These are phyloP conservation scores for Halotydeus destructor DNA, from an alignment of 1,140 invertebrate species.

Conservation along the genomic window DNA sequence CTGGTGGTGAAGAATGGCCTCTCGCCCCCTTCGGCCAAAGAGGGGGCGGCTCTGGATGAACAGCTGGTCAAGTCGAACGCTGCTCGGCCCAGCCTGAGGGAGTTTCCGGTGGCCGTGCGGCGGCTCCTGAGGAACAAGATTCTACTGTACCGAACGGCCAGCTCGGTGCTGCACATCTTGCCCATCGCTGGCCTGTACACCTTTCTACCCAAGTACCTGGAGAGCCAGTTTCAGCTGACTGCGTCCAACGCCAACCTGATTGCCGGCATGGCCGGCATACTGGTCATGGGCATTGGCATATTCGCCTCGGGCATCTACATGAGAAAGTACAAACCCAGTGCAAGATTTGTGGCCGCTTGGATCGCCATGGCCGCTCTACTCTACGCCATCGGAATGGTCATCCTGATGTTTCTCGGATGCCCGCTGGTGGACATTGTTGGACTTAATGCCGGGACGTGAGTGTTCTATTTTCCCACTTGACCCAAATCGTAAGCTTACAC, in stretches of 20 bases:
- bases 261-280: slow-evolving; percentile 66
- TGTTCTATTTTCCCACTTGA: slow-evolving; percentile 10
- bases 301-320: slow-evolving; percentile 68
- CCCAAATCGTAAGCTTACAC: too few species aligned
- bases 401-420: slow-evolving; percentile 70
- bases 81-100: slow-evolving; percentile 24
- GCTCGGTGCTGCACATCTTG: slow-evolving; percentile 64
- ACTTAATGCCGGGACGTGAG: slow-evolving; percentile 26
- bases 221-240: slow-evolving; percentile 67
- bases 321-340: slow-evolving; percentile 53
- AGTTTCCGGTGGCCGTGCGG: slow-evolving; percentile 67
- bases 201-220: slow-evolving; percentile 78
- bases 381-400: slow-evolving; percentile 65
- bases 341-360: slow-evolving; percentile 65
- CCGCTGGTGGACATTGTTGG: slow-evolving; percentile 59
- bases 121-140: slow-evolving; percentile 68
- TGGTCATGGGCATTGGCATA: slow-evolving; percentile 75
- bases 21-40: too few species aligned
- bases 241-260: slow-evolving; percentile 73
- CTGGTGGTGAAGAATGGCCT: neutral
- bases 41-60: too few species aligned
- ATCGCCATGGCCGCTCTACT: slow-evolving; percentile 64
- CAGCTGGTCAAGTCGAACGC: too few species aligned
- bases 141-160: slow-evolving; percentile 65
- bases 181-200: slow-evolving; percentile 76